Conservation (phyloP, 2,888 invertebrate genomes). For the Mechanitis mazaeus region DNA sequence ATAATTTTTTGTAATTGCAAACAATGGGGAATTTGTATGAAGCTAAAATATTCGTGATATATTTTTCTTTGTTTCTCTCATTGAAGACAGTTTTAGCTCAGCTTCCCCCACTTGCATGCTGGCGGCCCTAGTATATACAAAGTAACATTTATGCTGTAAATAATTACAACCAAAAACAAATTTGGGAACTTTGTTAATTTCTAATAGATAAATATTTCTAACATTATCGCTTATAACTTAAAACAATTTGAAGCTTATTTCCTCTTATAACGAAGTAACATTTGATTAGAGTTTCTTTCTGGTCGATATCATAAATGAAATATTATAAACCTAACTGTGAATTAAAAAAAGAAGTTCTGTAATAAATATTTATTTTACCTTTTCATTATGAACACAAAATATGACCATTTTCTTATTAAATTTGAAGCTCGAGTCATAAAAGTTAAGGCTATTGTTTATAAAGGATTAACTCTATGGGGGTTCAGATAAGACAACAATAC, state of each 20-base stretch:
- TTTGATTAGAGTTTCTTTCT: slow-evolving; percentile 22
- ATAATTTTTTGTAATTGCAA: too few species aligned
- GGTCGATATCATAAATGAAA: slow-evolving; percentile 3
- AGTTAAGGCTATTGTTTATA: background rate
- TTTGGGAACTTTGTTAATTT: background rate
- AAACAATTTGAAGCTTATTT: slow-evolving; percentile 11
- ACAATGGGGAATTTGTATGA: too few species aligned
- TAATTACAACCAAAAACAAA: too few species aligned
- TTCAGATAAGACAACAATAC: slow-evolving; percentile 8
- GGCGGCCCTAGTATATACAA: too few species aligned
- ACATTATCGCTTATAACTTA: slow-evolving; percentile 14
- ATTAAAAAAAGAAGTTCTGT: background rate
- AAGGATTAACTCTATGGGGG: slow-evolving; percentile 10
- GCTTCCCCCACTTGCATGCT: too few species aligned
- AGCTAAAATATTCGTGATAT: too few species aligned
- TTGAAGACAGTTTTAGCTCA: too few species aligned
- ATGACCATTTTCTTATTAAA: too few species aligned
- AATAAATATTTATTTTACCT: too few species aligned
- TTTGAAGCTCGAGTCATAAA: background rate
- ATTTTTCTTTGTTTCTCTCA: too few species aligned
- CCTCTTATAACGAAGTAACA: slow-evolving; percentile 17
- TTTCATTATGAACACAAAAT: too few species aligned
- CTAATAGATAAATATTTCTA: background rate
- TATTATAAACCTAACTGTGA: background rate
- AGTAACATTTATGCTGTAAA: too few species aligned